phyloP scores from a whole-genome alignment of 2,797 vertebrate species.

The Anas acuta region DNA sequence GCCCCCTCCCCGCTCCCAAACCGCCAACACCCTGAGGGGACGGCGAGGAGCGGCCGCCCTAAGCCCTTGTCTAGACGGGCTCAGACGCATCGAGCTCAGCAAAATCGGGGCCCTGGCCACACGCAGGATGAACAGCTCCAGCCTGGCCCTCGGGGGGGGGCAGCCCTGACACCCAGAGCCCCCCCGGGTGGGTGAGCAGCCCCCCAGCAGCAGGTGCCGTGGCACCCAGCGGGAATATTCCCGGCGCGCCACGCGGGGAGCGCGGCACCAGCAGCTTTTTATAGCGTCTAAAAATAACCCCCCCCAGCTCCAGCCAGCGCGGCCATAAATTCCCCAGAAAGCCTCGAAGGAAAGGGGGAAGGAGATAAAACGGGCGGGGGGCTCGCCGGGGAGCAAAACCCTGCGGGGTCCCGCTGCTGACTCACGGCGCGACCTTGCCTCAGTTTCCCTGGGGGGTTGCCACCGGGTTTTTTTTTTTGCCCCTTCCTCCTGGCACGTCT shows the following conservation, averaged over 20 bases:
- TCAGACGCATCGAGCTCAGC: conserved; percentile 4
- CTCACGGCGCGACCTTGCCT: neutral
- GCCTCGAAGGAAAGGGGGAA: neutral
- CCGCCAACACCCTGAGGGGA: too few relatives aligned
- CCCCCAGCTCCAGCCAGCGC: neutral
- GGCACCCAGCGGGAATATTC: conserved; percentile 1
- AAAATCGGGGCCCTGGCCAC: neutral
- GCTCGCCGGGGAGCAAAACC: neutral
- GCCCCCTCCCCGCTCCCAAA: neutral
- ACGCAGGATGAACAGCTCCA: neutral
- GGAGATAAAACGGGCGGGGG: neutral
- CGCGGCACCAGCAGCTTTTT: conserved; percentile 29
- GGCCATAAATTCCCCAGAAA: conserved; percentile 28
- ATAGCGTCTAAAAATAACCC: conserved; percentile 53
- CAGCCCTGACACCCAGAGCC: neutral
- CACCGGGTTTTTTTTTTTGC: rapidly evolving
- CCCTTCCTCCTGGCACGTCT: neutral
- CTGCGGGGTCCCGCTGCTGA: neutral
- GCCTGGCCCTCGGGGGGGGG: neutral
- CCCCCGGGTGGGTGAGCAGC: neutral
- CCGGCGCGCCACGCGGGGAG: conserved; percentile 2
- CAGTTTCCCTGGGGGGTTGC: neutral
- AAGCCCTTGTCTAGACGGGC: conserved; percentile 19
- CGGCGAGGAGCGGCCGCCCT: neutral
- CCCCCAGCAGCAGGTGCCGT: neutral